Evolutionary conservation across 2,113 vertebrate species (phyloP).

Genomic region (Rallus limicola): DNA sequence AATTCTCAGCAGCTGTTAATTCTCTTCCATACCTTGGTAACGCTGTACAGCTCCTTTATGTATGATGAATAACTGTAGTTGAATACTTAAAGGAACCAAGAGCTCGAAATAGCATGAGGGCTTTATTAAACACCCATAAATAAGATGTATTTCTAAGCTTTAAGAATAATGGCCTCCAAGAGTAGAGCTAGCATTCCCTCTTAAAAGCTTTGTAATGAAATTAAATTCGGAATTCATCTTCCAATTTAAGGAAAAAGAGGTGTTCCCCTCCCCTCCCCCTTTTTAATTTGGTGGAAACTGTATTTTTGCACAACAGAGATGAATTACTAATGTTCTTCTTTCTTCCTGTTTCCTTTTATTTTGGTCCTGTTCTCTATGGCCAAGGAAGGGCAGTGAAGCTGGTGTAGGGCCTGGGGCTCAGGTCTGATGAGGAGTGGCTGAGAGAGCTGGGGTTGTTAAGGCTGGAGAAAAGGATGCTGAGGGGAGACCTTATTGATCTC

Average conservation of each 20-base stretch:
- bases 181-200: neutral
- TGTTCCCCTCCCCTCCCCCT: rapidly evolving
- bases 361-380: neutral
- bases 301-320: neutral
- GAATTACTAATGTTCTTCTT: neutral
- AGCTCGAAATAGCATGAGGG: neutral
- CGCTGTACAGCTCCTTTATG: neutral
- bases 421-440: neutral
- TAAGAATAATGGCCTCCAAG: neutral
- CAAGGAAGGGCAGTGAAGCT: neutral
- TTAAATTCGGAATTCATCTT: neutral
- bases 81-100: neutral
- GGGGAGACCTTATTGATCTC: too few species aligned
- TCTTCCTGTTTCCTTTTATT: neutral
- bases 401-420: neutral
- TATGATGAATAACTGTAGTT: neutral
- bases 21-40: neutral
- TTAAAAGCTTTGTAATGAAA: neutral
- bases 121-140: neutral
- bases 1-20: neutral
- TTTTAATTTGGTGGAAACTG: neutral
- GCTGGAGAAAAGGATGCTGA: neutral
- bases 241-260: neutral
- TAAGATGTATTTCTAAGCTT: neutral
- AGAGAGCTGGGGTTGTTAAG: neutral